These are phyloP conservation scores for Antedon mediterranea DNA, from an alignment of 53 echinoderm and acorn worm genomes.

Conservation along the genomic window DNA sequence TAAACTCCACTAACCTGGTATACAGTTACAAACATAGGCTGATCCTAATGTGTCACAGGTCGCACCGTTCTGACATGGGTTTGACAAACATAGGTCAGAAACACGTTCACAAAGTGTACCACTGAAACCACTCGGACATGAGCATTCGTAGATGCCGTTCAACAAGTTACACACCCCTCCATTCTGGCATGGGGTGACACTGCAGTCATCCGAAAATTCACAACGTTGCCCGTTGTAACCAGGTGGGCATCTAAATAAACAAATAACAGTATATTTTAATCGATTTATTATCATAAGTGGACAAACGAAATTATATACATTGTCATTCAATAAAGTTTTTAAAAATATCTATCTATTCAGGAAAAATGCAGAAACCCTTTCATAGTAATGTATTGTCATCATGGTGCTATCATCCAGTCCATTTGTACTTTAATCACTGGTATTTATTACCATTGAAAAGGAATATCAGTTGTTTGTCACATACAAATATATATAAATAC, in stretches of 20 bases:
- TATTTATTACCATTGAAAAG: too few species aligned
- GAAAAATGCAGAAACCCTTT: too few species aligned
- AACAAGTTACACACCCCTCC: constrained; percentile 31
- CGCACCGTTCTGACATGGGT: constrained; percentile 56
- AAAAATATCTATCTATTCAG: too few species aligned
- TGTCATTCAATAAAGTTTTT: too few species aligned
- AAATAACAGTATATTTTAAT: neutral
- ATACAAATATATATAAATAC: too few species aligned
- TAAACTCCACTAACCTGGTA: constrained; percentile 40
- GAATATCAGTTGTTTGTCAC: too few species aligned
- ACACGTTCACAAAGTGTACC: constrained; percentile 41
- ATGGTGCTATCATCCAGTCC: too few species aligned
- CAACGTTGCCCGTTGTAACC: constrained; percentile 56
- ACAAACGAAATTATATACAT: too few species aligned
- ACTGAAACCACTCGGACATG: constrained; percentile 45
- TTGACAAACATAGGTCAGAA: constrained; percentile 15
- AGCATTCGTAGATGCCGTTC: constrained; percentile 35
- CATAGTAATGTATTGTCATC: too few species aligned
- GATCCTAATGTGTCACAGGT: constrained; percentile 23
- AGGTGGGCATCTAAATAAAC: constrained; percentile 56
- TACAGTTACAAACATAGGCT: constrained; percentile 39
- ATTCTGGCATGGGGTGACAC: constrained; percentile 54
- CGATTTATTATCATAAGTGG: too few species aligned
- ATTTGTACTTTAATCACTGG: too few species aligned
- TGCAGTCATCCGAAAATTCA: constrained; percentile 59